Evolutionary conservation across 2,888 invertebrate species (phyloP).

Genomic region (Polietes domitor): DNA sequence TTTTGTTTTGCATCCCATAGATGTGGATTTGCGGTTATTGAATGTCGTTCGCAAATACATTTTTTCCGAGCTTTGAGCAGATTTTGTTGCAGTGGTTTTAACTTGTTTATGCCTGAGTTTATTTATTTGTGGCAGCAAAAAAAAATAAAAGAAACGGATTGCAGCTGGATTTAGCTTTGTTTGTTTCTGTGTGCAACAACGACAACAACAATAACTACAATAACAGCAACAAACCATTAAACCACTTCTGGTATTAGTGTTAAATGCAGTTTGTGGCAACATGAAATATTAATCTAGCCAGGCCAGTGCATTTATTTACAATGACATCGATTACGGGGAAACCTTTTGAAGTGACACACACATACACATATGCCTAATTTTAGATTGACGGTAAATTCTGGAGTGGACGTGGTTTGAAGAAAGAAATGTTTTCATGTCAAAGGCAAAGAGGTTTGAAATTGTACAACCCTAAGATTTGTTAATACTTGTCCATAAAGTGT

Average conservation of each 20-base stretch:
- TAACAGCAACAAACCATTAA: background rate
- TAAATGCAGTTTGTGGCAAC: slow-evolving; percentile 36
- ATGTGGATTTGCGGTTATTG: slow-evolving; percentile 49
- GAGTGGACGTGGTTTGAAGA: too few relatives aligned
- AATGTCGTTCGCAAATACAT: slow-evolving; percentile 46
- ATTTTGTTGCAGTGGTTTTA: slow-evolving; percentile 43
- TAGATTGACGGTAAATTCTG: too few relatives aligned
- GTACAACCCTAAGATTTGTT: too few relatives aligned
- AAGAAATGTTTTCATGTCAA: too few relatives aligned
- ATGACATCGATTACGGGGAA: too few relatives aligned
- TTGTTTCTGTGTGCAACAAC: background rate
- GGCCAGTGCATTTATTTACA: slow-evolving; percentile 4
- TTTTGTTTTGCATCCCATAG: slow-evolving; percentile 33
- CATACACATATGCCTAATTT: too few relatives aligned
- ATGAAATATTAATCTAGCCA: slow-evolving; percentile 11
- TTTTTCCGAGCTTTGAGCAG: slow-evolving; percentile 3
- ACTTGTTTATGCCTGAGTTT: slow-evolving; percentile 49
- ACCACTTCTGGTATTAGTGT: slow-evolving; percentile 40
- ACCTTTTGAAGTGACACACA: too few relatives aligned
- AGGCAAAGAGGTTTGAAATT: too few relatives aligned
- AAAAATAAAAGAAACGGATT: slow-evolving; percentile 19
- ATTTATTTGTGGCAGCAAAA: slow-evolving; percentile 28
- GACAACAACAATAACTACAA: too few relatives aligned
- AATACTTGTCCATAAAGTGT: too few relatives aligned
- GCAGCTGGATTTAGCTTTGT: slow-evolving; percentile 37